Evolutionary conservation across 2,113 vertebrate species (phyloP), one percentile per base, ranked within the genome.

Genomic region (Solea senegalensis): DNA sequence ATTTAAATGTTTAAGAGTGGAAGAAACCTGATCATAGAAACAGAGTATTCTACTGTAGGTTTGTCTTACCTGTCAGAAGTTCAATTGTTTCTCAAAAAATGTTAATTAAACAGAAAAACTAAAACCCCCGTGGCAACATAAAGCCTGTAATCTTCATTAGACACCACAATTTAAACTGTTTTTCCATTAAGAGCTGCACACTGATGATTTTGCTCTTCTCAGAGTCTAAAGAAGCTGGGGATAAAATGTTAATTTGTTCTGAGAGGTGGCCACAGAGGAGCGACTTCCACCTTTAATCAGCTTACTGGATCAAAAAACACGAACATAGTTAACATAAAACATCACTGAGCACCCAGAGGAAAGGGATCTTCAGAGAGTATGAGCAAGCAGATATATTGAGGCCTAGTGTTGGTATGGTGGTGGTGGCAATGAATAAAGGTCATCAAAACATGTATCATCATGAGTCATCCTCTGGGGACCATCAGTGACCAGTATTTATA

Each of bases 71-170:
- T 72, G 21, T 49, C 54, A 65, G 21, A 65, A 64, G 41, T 41
- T 5, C 21, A 8, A 13, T 46, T 77, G 56, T 70, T 76, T 78
- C 54, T 51, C 26, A 21, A 58, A 69, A 69, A 53, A 39, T 21
- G 62, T 71, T 66, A 71, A 62, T 41, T 14, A 63, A 48, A 59
- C 56, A 58, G 52, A 67, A 70, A 56, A 69, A 52, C 28, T 39
- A 14, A 53, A 34, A 10, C 16, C 51, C 8, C 44, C 12, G 5
- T 48, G 58, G 26, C 41, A 41, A 28, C 28, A 56, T 11, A 34
- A 74, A 70, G 62, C 52, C 28, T 50, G 62, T 15, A 45, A 8
- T 50, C 34, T 63, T 71, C 62, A 67, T 67, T 74, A 67, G 52
- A 27, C 9, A 11, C 48, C 46, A 57, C 40, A 57, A 26, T 39